A percentile compares a stretch with the other conserved stretches of the same genome.
Conservation (phyloP, 2,888 invertebrate genomes). For the Tetanocera ferruginea region DNA sequence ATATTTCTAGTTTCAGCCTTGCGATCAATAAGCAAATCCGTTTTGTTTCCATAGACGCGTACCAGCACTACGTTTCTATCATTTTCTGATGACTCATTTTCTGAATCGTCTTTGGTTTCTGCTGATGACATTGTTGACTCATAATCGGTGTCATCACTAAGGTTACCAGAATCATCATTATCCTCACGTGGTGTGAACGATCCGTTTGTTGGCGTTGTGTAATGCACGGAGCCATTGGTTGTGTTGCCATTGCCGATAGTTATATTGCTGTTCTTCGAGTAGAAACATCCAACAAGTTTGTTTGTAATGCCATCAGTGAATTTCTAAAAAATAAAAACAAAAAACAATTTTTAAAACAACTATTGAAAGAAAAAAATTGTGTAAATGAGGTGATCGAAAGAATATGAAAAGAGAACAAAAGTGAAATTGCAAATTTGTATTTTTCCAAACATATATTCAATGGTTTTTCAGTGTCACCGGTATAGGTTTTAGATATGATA, state of each 20-base stretch:
- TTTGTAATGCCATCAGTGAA: constrained; percentile 97
- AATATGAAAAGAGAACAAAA: too few species aligned
- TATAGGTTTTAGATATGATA: too few species aligned
- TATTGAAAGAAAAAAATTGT: background rate
- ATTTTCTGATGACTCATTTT: constrained; percentile 38
- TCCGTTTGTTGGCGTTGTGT: constrained; percentile 41
- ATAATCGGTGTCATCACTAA: constrained; percentile 44
- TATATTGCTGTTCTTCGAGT: constrained; percentile 54
- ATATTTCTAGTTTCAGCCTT: constrained; percentile 82
- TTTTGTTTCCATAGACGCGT: constrained; percentile 92
- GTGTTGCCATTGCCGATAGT: constrained; percentile 48
- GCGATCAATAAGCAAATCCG: constrained; percentile 92
- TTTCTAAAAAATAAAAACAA: constrained; percentile 73
- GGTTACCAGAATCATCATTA: constrained; percentile 48
- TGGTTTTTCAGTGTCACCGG: too few species aligned
- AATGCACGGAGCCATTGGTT: constrained; percentile 47
- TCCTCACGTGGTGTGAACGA: constrained; percentile 46
- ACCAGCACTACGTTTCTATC: constrained; percentile 81
- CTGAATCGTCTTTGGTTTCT: background rate
- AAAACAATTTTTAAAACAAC: background rate
- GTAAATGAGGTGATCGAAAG: too few species aligned
- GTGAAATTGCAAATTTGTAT: too few species aligned
- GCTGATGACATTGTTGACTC: constrained; percentile 4
- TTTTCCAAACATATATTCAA: too few species aligned
- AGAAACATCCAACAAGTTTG: constrained; percentile 85